Base-by-base conservation (phyloP, 2,888 invertebrate species). In the Caenorhabditis sp. region DNA sequence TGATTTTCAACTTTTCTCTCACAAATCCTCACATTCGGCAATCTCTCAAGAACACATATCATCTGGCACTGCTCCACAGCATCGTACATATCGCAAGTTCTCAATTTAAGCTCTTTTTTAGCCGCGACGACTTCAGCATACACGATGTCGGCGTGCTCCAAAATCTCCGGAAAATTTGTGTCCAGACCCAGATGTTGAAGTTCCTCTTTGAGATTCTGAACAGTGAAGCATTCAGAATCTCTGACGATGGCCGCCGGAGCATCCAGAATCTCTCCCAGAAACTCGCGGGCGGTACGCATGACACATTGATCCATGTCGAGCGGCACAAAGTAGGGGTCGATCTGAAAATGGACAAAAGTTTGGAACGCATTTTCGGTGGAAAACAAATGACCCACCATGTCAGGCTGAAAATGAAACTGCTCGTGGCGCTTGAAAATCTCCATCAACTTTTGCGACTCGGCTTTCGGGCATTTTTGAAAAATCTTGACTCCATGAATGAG, bases 61-160 rank as follows among this genome's bases (percentile, higher is more conserved):
- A 54, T 8, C 24, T 54, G 51, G 26, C 51, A 54, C 10, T 24
- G 7, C 24, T 54, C 51, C 22, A 54, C 51, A 1, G 51, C 51
- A 54, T 54, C 51, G 26, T 24, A 54, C 51, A 54, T 54, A 54
- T 54, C 51, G 26, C 24, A 54, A 2, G 51, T 54, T 26, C 24
- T 54, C 24, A 54, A 19, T 19, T 19, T 19, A 12, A 0, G 8
- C 51, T 54, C 51, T 12, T 54, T 54, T 26, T 54, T 54, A 5
- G 14, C 12, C 8, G n/a, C 19, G 12, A 19, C 3, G 12, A 54
- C 26, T 26, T 24, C 24, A 2, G 22, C 7, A 54, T 54, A 54
- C 22, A 54, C 51, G 5, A 19, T 12, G n/a, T 24, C 51, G 6
- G 51, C 51, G 26, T 54, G 24, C 7, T 54, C 12, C 26, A n/a